These are phyloP conservation scores for Heliconius cydno DNA, from an alignment of 2,888 invertebrate genomes.

Conservation along the genomic window DNA sequence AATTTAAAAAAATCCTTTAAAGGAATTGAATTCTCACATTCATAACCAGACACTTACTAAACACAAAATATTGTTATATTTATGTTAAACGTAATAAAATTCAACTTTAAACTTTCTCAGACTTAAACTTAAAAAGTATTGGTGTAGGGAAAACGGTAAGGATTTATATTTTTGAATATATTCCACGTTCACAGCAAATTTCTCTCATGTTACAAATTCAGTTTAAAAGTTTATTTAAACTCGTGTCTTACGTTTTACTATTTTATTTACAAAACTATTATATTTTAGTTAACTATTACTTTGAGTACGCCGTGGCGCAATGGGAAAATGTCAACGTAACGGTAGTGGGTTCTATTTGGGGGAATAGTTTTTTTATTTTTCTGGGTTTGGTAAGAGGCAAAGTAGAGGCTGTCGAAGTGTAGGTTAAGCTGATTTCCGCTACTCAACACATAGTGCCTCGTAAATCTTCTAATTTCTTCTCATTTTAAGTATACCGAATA, in stretches of 20 bases:
- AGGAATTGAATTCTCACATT: not conserved
- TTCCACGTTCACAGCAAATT: constrained; percentile 35
- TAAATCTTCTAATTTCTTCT: too few species aligned
- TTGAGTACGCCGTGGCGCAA: not conserved
- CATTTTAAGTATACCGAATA: too few species aligned
- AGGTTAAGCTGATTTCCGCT: too few species aligned
- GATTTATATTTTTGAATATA: constrained; percentile 31
- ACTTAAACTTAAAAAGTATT: constrained; percentile 37
- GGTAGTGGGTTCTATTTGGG: not conserved
- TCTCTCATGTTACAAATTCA: constrained; percentile 20
- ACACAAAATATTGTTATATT: constrained; percentile 5
- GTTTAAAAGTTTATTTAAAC: constrained; percentile 26
- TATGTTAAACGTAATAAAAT: constrained; percentile 38
- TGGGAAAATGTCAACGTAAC: not conserved
- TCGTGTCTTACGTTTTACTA: not conserved
- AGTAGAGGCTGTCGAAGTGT: too few species aligned
- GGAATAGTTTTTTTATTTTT: too few species aligned
- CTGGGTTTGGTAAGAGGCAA: too few species aligned
- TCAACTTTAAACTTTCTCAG: constrained; percentile 35
- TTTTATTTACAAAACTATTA: constrained; percentile 3
- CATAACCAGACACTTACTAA: not conserved
- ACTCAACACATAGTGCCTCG: too few species aligned
- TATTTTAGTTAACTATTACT: not conserved
- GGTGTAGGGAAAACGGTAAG: constrained; percentile 18
- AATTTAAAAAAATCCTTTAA: too few species aligned